A percentile compares a stretch with the other conserved stretches of the same genome.
phyloP scores from a whole-genome alignment of 2,797 vertebrate genomes.

The Brachymystax lenok region DNA sequence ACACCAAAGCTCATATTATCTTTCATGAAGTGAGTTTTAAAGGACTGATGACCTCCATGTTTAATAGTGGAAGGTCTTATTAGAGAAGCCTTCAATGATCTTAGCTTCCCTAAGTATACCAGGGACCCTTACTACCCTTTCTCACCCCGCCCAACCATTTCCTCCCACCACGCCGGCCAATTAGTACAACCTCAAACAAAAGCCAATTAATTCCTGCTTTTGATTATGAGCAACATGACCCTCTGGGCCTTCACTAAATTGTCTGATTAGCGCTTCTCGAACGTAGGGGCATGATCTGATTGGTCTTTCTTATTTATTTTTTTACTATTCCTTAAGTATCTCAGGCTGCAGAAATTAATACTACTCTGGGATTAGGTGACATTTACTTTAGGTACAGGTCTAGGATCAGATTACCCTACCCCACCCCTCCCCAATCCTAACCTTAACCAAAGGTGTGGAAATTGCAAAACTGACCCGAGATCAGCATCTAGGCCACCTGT shows the following conservation, averaged over 20 bases:
- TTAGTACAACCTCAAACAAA: conserved; percentile 48
- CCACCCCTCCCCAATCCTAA: neutral
- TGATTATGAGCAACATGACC: conserved; percentile 60
- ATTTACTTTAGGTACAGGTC: too few species aligned
- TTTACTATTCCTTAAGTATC: neutral
- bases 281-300: conserved; percentile 18
- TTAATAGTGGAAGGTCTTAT: conserved; percentile 30
- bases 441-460: neutral
- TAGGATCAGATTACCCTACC: neutral
- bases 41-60: conserved; percentile 15
- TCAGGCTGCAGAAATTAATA: neutral
- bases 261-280: conserved; percentile 50
- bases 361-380: neutral
- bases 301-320: neutral
- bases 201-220: conserved; percentile 55
- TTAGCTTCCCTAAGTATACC: conserved; percentile 16
- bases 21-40: neutral
- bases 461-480: neutral
- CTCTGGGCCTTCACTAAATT: conserved; percentile 22
- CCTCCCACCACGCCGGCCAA: conserved; percentile 38
- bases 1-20: neutral
- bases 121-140: conserved; percentile 9
- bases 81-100: conserved; percentile 40
- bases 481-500: neutral
- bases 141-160: conserved; percentile 23